Evolutionary conservation across 2,113 vertebrate genomes (phyloP), one percentile per base, ranked within the genome.

Genomic region (Anseranas semipalmata): DNA sequence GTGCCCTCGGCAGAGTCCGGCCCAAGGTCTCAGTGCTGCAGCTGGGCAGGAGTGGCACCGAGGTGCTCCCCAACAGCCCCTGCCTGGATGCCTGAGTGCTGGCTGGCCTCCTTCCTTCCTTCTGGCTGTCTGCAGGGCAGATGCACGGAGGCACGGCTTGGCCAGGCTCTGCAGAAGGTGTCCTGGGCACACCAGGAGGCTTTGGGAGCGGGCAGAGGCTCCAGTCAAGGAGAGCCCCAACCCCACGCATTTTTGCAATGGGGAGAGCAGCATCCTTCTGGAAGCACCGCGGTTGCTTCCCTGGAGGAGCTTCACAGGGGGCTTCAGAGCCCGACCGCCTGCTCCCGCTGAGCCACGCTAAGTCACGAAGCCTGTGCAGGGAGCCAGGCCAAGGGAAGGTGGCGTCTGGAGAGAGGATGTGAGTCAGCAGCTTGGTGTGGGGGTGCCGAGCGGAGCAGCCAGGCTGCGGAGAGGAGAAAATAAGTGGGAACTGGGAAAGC

Each of bases 351-450:
- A 81, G 91, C 70, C 50, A 33, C 50, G 16, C 27, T 32, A 52
- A 76, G 76, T 86, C 76, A 65, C 1, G 1, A 85, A 90, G 53
- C 3, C 65, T 85, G 72, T 89, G 74, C 89, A 91, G 74, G 48
- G 84, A 96, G 81, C 48, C 50, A 65, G 74, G 87, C 87, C 62
- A 87, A 91, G 68, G 60, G 74, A 78, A 91, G 70, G 77, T 81
- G 81, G 73, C 1, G 7, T 95, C 74, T 91, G 84, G 70, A 91
- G 77, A 74, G 60, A 97, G 89, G 89, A 89, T 93, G 80, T 97
- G 93, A 96, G 95, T 96, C 96, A 97, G 95, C 95, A 97, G 17
- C 77, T 87, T 60, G 56, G 24, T 9, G 53, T 55, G 32, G 52
- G 58, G 11, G 15, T 27, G 67, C 3, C 0, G 12, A 53, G 68